Conservation (phyloP, 2,113 vertebrate genomes). For the Lathamus discolor region DNA sequence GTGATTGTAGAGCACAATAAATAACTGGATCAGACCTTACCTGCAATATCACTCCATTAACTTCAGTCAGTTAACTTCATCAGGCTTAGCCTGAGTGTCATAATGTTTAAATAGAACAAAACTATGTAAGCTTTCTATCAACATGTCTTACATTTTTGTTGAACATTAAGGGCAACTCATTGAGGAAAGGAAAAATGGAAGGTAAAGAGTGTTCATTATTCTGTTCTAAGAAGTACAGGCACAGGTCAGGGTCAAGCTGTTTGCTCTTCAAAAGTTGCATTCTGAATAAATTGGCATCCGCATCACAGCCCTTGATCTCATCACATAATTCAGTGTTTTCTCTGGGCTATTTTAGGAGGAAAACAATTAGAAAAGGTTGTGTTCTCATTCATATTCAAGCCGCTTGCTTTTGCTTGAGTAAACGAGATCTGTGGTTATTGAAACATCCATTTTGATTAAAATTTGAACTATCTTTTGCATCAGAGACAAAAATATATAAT, state of each 20-base stretch:
- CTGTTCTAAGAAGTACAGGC: background rate
- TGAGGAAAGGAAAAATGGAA: background rate
- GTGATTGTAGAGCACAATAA: background rate
- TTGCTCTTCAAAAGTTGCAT: background rate
- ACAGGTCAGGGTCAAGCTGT: conserved; percentile 3
- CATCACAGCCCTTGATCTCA: conserved; percentile 3
- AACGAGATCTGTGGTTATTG: background rate
- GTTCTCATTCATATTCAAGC: background rate
- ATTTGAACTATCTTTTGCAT: background rate
- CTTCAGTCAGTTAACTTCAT: background rate
- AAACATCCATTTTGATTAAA: conserved; percentile 9
- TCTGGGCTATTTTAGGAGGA: background rate
- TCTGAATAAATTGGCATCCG: background rate
- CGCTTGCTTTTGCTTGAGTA: background rate
- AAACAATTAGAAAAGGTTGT: conserved; percentile 9
- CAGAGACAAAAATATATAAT: conserved; percentile 1
- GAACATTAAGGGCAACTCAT: background rate
- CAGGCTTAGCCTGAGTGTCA: background rate
- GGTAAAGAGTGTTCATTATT: background rate
- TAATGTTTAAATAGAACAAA: conserved; percentile 6
- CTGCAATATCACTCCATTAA: background rate
- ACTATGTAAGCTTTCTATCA: background rate
- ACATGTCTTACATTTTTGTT: background rate
- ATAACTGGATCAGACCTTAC: background rate
- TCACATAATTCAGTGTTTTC: background rate